Percentiles rank a stretch among this genome's conserved stretches.
phyloP scores from a whole-genome alignment of 1,140 invertebrate species.

The Ostrea edulis region DNA sequence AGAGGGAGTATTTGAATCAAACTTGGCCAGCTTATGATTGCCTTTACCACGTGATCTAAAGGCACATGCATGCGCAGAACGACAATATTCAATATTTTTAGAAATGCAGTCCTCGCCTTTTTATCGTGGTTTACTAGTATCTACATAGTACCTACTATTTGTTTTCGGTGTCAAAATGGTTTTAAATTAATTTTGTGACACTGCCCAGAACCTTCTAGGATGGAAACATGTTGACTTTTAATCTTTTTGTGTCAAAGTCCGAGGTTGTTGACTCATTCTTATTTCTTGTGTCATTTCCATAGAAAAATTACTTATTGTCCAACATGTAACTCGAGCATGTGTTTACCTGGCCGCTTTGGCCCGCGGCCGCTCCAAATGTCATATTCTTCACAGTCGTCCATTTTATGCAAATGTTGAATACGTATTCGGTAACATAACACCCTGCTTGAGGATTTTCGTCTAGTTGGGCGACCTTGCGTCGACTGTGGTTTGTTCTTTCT shows the following conservation, averaged over 20 bases:
- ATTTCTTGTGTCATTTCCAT: not conserved
- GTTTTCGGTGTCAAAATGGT: too few relatives aligned
- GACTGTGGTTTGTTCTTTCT: not conserved
- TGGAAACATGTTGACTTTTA: not conserved
- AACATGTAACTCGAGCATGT: not conserved
- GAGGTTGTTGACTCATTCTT: constrained; percentile 24
- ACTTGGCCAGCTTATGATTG: too few relatives aligned
- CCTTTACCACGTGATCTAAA: too few relatives aligned
- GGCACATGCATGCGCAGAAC: too few relatives aligned
- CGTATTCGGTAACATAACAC: constrained; percentile 20
- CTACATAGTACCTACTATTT: too few relatives aligned
- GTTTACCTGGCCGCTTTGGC: not conserved
- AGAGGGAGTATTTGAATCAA: too few relatives aligned
- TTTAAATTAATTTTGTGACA: not conserved
- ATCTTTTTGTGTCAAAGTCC: not conserved
- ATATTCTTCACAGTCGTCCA: not conserved
- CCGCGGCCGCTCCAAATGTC: not conserved
- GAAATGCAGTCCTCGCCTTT: too few relatives aligned
- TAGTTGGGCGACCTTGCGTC: not conserved
- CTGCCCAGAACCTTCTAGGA: not conserved
- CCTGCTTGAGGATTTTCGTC: not conserved
- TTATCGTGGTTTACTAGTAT: too few relatives aligned
- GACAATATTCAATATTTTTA: too few relatives aligned
- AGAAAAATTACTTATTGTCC: constrained; percentile 29
- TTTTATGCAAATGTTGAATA: constrained; percentile 18